Evolutionary conservation across 2,888 invertebrate species (phyloP), one percentile per base, ranked within the genome.

Genomic region (Thymelicus sylvestris): DNA sequence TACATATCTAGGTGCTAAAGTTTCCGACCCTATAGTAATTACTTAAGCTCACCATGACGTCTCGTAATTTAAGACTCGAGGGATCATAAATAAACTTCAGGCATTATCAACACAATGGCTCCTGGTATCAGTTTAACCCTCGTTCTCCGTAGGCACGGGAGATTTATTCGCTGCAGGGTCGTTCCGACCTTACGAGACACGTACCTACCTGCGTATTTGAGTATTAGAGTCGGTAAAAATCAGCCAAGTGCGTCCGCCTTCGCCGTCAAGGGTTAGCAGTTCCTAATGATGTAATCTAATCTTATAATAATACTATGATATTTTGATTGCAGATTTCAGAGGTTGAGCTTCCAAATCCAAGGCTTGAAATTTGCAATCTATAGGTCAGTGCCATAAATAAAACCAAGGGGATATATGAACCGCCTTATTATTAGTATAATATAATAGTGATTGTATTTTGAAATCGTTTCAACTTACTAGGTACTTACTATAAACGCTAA

Each of bases 81-180:
- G 8, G 63, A 47, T 55, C 63, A 64, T 69, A 64, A 69, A 69
- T 69, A 69, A 69, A 59, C 64, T 69, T 69, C 15, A 62, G 38
- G 38, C 59, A 50, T 69, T 59, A 69, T 69, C 69, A 69, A 64
- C 68, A 68, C 69, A 69, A 69, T 67, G 52, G 62, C 24, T n/a
- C 67, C 31, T 64, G 69, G 57, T 64, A 64, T 69, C 69, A 69
- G 63, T 55, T 63, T 2, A 48, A 57, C 69, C 69, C 52, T 67
- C 39, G 64, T 47, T 47, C 44, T 6, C 41, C 13, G 24, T 8
- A 13, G 50, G 50, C n/a, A 31, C n/a, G n/a, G 10, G 19, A 64
- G 52, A 64, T 64, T 64, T 64, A 64, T 64, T 48, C 19, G 15
- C 39, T 47, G 19, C 7, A 5, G 12, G 7, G 6, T 52, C 31